phyloP scores from a whole-genome alignment of 2,113 vertebrate genomes.

The Mastomys natalensis region DNA sequence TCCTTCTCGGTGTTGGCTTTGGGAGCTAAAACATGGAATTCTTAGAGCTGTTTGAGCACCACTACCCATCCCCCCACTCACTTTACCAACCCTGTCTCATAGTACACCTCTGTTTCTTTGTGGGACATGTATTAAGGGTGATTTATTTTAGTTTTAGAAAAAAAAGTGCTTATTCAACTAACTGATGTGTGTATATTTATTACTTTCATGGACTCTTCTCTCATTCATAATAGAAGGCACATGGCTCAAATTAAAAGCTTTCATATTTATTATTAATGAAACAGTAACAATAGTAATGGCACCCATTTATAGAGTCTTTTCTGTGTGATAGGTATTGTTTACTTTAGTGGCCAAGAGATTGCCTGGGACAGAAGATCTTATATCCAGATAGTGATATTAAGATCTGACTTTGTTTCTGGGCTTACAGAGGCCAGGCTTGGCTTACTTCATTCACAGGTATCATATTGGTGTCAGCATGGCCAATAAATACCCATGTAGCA shows the following conservation, averaged over 20 bases:
- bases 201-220: neutral
- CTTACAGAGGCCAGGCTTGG: slow-evolving; percentile 1
- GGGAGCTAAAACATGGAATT: neutral
- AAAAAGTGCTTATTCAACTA: neutral
- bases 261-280: slow-evolving; percentile 30
- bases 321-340: neutral
- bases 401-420: slow-evolving; percentile 9
- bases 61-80: accelerated
- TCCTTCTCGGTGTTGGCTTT: neutral
- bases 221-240: neutral
- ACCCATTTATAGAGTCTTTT: neutral
- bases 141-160: neutral
- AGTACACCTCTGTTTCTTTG: neutral
- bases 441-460: neutral
- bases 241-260: neutral
- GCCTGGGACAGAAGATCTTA: neutral
- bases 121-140: neutral
- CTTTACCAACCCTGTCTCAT: neutral
- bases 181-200: neutral
- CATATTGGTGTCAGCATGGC: neutral
- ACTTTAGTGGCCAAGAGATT: neutral
- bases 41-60: neutral
- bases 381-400: neutral
- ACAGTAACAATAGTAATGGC: neutral
- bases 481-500: neutral